Percentiles rank a stretch among this genome's conserved stretches.
phyloP scores from a whole-genome alignment of 2,797 vertebrate species.

The Sebastes kiyomatsui region DNA sequence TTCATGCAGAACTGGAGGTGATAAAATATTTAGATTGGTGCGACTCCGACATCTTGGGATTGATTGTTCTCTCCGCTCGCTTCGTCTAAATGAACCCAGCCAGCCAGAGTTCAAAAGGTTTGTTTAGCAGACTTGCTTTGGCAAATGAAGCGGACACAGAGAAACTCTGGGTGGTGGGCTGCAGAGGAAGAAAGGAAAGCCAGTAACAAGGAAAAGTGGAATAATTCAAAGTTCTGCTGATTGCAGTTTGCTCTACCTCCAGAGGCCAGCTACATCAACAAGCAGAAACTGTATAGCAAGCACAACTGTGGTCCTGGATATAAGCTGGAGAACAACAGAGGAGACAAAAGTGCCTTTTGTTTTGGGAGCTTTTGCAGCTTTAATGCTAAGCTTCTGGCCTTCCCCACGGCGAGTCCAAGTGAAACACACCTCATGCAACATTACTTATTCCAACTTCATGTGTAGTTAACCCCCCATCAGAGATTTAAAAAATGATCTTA shows the following conservation, averaged over 20 bases:
- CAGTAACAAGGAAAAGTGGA: slow-evolving; percentile 18
- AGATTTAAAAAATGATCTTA: not conserved
- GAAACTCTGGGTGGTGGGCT: slow-evolving; percentile 36
- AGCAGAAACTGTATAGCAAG: slow-evolving; percentile 23
- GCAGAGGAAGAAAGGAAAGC: slow-evolving; percentile 17
- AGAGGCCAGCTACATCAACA: slow-evolving; percentile 57
- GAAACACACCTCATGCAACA: slow-evolving; percentile 43
- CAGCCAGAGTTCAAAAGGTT: slow-evolving; percentile 61
- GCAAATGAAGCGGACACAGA: slow-evolving; percentile 27
- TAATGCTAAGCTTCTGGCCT: slow-evolving; percentile 24
- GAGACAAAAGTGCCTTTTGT: slow-evolving; percentile 40
- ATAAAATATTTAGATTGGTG: slow-evolving; percentile 69
- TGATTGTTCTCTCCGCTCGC: slow-evolving; percentile 42
- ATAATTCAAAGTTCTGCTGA: slow-evolving; percentile 53
- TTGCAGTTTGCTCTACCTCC: slow-evolving; percentile 45
- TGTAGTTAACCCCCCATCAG: not conserved
- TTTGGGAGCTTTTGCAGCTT: slow-evolving; percentile 27
- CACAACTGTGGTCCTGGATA: slow-evolving; percentile 34
- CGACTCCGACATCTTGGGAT: slow-evolving; percentile 34
- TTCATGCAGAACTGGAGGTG: slow-evolving; percentile 28
- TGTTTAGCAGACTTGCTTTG: slow-evolving; percentile 48
- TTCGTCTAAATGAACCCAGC: slow-evolving; percentile 51
- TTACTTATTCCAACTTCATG: not conserved
- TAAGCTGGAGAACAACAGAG: slow-evolving; percentile 55
- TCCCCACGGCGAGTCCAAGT: slow-evolving; percentile 21